Evolutionary conservation across 2,888 invertebrate genomes (phyloP), one percentile per base, ranked within the genome.

Genomic region (Campoletis raptor): DNA sequence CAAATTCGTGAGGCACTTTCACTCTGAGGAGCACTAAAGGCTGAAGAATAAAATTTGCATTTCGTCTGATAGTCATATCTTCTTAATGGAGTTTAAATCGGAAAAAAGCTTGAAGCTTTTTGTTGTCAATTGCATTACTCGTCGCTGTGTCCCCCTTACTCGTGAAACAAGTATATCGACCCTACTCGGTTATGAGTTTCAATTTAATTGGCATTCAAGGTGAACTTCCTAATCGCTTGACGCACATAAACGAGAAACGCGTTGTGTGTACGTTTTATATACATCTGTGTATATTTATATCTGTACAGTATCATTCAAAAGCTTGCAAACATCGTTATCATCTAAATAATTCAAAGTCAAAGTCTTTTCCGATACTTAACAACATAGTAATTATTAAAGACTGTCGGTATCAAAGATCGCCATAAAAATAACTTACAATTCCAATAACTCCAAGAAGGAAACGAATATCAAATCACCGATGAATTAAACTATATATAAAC

Each of bases 121-220:
- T 42, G 30, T 61, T 40, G 40, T 24, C 61, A 74, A 61, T 21
- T 21, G 74, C 74, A 40, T 61, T 61, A 30, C 36, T 36, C 64
- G 52, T 37, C 48, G 48, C 2, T 18, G 21, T 37, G 48, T 21
- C 37, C 10, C 64, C 24, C 40, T 81, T 42, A 67, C 45, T 61
- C 8, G 57, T 42, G 21, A 48, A 78, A 85, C 48, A 67, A 66
- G 54, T 72, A 78, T 67, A 81, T 73, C 85, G 81, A 81, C 67
- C 78, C 69, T 69, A 52, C 24, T 69, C 78, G 67, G 40, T 69
- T 57, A 73, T 73, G 57, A 73, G 67, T 73, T 82, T 48, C 74
- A 52, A 66, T 81, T 74, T 78, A 85, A 85, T 85, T 82, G 77
- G 24, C 30, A 69, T 69, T 61, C 81, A 85, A 85, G 78, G 85